Evolutionary conservation across 2,113 vertebrate species (phyloP), one percentile per base, ranked within the genome.

Genomic region (Kryptolebias marmoratus): DNA sequence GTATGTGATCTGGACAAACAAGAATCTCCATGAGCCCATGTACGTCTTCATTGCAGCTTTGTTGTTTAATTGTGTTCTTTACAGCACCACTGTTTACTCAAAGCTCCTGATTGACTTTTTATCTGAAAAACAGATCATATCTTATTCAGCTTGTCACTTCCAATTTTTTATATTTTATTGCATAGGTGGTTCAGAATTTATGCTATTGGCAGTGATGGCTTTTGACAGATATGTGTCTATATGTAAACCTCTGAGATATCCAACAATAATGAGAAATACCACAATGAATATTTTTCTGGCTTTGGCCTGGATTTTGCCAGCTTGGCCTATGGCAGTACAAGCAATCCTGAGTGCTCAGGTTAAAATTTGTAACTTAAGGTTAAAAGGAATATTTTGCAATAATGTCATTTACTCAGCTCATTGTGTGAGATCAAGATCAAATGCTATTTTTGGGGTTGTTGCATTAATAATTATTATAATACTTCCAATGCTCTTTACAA

Each of bases 331-430:
- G 16, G 5, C 70, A 52, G n/a, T 45, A 1, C 3, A 16, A 12
- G n/a, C 15, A 18, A 36, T 57, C 1, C 1, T 73, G 0, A 63
- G 31, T 55, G 36, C 64, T 59, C 1, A 64, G 18, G 28, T 1
- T 1, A 68, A 76, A 44, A 27, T 76, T 0, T 81, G 79, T 42
- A 13, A 11, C 1, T 56, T 57, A 0, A 32, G 7, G 42, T 57
- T 78, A 2, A 31, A 52, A 31, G 75, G 57, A 54, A 67, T 78
- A 4, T 53, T 70, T 45, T 81, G 72, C 22, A 72, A 72, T 15
- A 81, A 71, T 55, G 2, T 53, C 42, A 3, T 76, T 15, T 58
- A 57, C 5, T 16, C 4, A 14, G 58, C 77, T 54, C 16, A 68
- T 1, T 81, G 79, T 55, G 39, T 30, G 6, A 53, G 2, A 1